Evolutionary conservation across 2,888 invertebrate species (phyloP).

Genomic region (Drosophila paracracens): DNA sequence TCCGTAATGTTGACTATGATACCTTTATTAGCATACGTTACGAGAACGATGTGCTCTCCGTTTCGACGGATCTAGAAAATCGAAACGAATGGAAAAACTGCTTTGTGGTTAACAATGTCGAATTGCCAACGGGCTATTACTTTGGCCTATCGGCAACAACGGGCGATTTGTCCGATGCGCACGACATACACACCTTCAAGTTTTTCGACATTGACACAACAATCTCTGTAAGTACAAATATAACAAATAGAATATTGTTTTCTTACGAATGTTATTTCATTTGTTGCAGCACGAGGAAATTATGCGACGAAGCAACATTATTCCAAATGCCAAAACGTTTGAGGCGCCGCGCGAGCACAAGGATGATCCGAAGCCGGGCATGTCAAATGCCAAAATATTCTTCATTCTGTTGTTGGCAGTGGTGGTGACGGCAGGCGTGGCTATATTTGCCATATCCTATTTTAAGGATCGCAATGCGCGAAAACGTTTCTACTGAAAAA

Average conservation of each 20-base stretch:
- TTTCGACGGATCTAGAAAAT: conserved; percentile 96
- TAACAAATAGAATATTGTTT: neutral
- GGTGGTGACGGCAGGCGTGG: conserved; percentile 92
- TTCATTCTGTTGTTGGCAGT: conserved; percentile 94
- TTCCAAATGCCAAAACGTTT: conserved; percentile 95
- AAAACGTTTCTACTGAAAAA: conserved; percentile 89
- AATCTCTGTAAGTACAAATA: conserved; percentile 84
- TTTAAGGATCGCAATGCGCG: conserved; percentile 96
- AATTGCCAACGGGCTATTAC: conserved; percentile 97
- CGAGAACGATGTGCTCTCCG: conserved; percentile 94
- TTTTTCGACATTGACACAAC: conserved; percentile 95
- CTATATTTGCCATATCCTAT: conserved; percentile 95
- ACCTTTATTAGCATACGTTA: conserved; percentile 96
- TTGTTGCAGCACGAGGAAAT: conserved; percentile 76
- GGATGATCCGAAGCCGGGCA: conserved; percentile 94
- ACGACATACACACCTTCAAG: conserved; percentile 96
- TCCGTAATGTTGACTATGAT: conserved; percentile 95
- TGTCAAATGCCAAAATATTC: conserved; percentile 96
- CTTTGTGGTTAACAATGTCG: conserved; percentile 94
- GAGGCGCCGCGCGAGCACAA: conserved; percentile 96
- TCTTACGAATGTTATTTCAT: neutral
- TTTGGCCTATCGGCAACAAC: conserved; percentile 98
- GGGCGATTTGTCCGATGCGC: conserved; percentile 98
- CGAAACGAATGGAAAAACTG: conserved; percentile 98
- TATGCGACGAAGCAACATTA: conserved; percentile 91